Base-by-base conservation (phyloP, 92 coral and sea anemone species). In the Chrysogorgia sp. region DNA sequence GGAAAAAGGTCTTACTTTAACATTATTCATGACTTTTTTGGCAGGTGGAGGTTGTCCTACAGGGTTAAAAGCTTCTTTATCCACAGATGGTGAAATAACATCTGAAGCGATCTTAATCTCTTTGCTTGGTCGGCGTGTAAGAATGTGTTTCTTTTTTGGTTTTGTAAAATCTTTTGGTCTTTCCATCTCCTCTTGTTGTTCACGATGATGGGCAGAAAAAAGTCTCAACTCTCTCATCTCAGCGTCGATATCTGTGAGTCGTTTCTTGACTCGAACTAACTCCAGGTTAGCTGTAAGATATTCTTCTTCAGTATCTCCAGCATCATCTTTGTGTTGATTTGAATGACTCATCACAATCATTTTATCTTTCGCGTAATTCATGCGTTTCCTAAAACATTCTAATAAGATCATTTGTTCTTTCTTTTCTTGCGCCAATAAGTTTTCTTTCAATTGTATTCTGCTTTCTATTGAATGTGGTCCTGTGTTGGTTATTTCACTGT, bases 231-330 rank as follows among this genome's bases (percentile, higher is more conserved):
- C 92, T 67, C 90, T 87, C 17, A 86, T 85, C 86, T 92, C 99
- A 31, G 74, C 85, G 43, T 96, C 99, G 24, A 96, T 96, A 57
- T 89, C 99, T 66, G 86, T 76, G 1, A 96, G 85, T 80, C 99
- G 83, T 77, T 90, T 88, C 69, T 92, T 96, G 2, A 91, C 89
- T 77, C 85, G 89, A 21, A 96, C 92, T n/a, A 96, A 83, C 22
- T 92, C 96, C 15, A 83, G 78, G 45, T 96, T 93, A 0, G 97
- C 87, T 45, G 88, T 90, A 61, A 92, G 96, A 37, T 87, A 92
- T 85, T 96, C 97, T 8, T 88, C 80, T 40, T 96, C 99, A 15
- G 97, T 90, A 47, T 89, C 96, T 3, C 92, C 86, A 20, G 90
- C 84, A n/a, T 96, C 99, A 33, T 85, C 85, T 59, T 71, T 84